Base-by-base conservation (phyloP, 2,888 invertebrate species). In the Fabriciana adippe region DNA sequence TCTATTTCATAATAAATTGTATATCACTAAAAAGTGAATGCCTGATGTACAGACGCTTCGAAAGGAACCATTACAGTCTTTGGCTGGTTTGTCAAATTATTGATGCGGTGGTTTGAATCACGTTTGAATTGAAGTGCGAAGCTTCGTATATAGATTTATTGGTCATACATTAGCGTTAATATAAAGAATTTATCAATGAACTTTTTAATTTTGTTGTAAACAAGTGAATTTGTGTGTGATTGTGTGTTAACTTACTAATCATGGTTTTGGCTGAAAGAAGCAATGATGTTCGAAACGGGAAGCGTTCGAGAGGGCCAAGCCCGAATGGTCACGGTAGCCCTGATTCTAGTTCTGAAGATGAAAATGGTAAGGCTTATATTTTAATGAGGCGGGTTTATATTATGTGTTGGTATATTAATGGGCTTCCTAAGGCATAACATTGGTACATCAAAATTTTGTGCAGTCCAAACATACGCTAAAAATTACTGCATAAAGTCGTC, bases 221-320 rank as follows among this genome's bases (percentile, higher is more conserved):
- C 66, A 73, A 78, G 83, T 82, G 79, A 77, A 77, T 75, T 61
- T 75, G 78, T 77, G 80, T 81, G 79, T 74, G 78, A 76, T 72
- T 72, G 74, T 82, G 83, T 84, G 83, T 69, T 71, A 73, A 73
- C 75, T 72, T 72, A 74, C 81, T 71, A 78, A 94, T 92, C 87
- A 97, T 98, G 97, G 97, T 98, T 86, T 94, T 97, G 87, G 97
- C 97, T 47, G 97, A 98, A 87, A 95, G 97, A 93, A 97, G 96
- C 92, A 94, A 94, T 79, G 97, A 97, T 87, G 95, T 96, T 81
- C 94, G 97, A 83, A 97, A 97, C 92, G 97, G 97, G 76, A 95
- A 97, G 82, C 95, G 97, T 90, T 97, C 97, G 79, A 94, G 97
- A 87, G 97, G 97, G 86, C 97, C 97, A 84, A 97, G 97, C 94